These are phyloP conservation scores for Nasua narica DNA, from an alignment of 2,797 vertebrate species.

Conservation along the genomic window DNA sequence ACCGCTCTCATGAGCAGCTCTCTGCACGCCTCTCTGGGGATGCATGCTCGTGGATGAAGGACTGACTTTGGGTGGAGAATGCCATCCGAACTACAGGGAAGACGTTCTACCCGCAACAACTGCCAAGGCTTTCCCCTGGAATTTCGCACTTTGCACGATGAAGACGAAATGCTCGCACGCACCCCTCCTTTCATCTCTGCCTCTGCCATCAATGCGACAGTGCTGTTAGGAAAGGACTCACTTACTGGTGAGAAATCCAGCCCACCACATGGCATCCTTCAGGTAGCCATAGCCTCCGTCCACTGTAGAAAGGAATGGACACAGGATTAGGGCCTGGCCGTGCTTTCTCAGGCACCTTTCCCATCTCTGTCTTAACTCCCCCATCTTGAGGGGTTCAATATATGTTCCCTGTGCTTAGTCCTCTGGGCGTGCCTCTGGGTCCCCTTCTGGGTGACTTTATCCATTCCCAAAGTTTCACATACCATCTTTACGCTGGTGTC, in stretches of 20 bases:
- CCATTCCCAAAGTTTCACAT: not conserved
- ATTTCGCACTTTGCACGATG: not conserved
- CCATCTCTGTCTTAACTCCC: not conserved
- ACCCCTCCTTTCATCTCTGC: not conserved
- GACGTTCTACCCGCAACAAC: not conserved
- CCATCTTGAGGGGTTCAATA: too few species aligned
- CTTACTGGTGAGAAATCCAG: conserved; percentile 95
- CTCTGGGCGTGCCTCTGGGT: not conserved
- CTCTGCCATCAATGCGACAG: not conserved
- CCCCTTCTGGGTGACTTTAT: not conserved
- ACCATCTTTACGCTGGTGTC: not conserved
- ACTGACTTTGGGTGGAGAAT: not conserved
- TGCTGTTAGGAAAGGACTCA: not conserved
- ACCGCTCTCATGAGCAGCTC: not conserved
- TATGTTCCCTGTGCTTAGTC: not conserved
- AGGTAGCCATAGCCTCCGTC: conserved; percentile 96
- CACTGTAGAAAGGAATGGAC: conserved; percentile 82
- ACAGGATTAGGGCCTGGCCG: not conserved
- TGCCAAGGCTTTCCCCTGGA: not conserved
- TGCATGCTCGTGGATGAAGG: not conserved
- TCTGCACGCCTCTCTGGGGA: not conserved
- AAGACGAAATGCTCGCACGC: not conserved
- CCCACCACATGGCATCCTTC: conserved; percentile 97
- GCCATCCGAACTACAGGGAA: not conserved
- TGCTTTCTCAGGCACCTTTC: not conserved